Conservation (phyloP, 2,888 invertebrate genomes). For the Sceliomorpha sp. region DNA sequence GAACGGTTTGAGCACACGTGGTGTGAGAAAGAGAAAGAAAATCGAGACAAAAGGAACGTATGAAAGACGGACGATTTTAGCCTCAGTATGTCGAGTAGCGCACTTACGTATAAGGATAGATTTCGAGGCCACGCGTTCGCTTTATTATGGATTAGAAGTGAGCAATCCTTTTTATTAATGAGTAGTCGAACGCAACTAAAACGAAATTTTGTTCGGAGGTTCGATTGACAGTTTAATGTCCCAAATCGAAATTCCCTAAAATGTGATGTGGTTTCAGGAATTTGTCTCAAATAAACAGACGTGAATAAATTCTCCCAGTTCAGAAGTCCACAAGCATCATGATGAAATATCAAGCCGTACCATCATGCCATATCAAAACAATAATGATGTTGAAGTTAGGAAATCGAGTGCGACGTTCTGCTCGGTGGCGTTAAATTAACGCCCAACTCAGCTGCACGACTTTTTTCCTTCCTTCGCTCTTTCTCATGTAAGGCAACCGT, state of each 20-base stretch:
- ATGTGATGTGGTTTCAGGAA: too few relatives aligned
- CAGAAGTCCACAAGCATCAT: too few relatives aligned
- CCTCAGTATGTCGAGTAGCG: slow-evolving; percentile 68
- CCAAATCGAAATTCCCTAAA: too few relatives aligned
- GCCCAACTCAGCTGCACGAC: slow-evolving; percentile 57
- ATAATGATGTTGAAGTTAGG: slow-evolving; percentile 67
- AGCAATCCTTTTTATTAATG: slow-evolving; percentile 17
- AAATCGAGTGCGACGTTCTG: slow-evolving; percentile 74
- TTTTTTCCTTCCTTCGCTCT: slow-evolving; percentile 30
- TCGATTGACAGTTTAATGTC: too few relatives aligned
- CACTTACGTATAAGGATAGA: slow-evolving; percentile 58
- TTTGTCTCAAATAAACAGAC: too few relatives aligned
- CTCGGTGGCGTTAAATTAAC: slow-evolving; percentile 74
- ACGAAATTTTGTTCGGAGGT: too few relatives aligned
- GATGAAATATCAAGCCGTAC: slow-evolving; percentile 25
- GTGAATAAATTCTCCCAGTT: too few relatives aligned
- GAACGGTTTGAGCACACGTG: slow-evolving; percentile 39
- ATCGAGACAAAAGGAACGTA: slow-evolving; percentile 39
- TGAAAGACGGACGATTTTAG: slow-evolving; percentile 69
- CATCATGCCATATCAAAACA: slow-evolving; percentile 33
- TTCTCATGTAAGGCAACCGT: slow-evolving; percentile 60
- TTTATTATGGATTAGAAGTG: slow-evolving; percentile 17
- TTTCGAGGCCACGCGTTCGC: slow-evolving; percentile 38
- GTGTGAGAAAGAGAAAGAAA: slow-evolving; percentile 54
- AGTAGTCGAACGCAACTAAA: slow-evolving; percentile 8